phyloP scores from a whole-genome alignment of 2,113 vertebrate genomes.

The Trachemys scripta region DNA sequence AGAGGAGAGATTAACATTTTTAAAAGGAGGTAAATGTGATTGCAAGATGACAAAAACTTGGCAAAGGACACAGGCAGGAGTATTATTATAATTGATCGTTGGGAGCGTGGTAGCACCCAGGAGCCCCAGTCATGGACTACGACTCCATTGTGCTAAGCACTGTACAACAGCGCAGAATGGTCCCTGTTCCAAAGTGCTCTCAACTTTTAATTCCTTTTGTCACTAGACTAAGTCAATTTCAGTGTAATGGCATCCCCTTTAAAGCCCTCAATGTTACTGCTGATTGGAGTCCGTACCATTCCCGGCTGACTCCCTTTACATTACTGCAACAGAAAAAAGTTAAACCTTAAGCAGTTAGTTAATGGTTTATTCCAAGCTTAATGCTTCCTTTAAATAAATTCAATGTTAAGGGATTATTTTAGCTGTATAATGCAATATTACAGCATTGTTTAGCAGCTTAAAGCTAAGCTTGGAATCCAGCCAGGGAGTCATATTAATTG shows the following conservation, averaged over 20 bases:
- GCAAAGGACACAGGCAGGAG: not conserved
- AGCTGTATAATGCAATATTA: accelerated
- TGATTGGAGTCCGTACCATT: not conserved
- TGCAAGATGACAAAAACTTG: accelerated
- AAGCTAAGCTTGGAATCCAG: not conserved
- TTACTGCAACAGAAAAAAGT: not conserved
- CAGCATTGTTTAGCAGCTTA: not conserved
- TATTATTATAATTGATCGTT: not conserved
- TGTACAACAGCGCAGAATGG: accelerated
- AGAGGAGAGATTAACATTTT: not conserved
- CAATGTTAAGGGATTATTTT: not conserved
- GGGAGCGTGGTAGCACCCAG: accelerated
- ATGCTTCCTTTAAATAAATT: accelerated
- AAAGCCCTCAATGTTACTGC: not conserved
- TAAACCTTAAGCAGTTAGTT: not conserved
- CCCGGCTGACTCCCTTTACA: not conserved
- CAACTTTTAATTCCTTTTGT: not conserved
- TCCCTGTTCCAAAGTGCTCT: not conserved
- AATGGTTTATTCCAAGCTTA: accelerated
- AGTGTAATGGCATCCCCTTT: not conserved
- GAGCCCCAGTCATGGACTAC: not conserved
- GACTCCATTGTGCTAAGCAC: accelerated
- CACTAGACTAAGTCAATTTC: not conserved
- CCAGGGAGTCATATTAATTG: accelerated
- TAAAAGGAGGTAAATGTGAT: accelerated